Percentiles rank a stretch among this genome's conserved stretches.
Conservation (phyloP, 2,888 invertebrate genomes). For the Elegia similella region DNA sequence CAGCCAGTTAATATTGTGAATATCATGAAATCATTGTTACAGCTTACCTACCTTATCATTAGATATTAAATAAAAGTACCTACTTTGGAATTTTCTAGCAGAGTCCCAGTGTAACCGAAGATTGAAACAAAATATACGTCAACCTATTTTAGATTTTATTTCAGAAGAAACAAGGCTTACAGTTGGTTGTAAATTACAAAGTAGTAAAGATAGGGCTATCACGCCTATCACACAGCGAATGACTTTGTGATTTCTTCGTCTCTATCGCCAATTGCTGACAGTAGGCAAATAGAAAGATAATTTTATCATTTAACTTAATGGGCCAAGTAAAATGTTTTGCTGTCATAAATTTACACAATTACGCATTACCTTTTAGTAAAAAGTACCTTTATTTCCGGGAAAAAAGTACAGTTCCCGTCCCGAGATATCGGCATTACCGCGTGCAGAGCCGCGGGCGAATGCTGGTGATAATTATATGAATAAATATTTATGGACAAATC, state of each 20-base stretch:
- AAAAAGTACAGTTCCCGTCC: too few species aligned
- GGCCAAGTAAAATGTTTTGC: conserved; percentile 1
- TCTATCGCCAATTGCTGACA: not conserved
- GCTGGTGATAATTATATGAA: too few species aligned
- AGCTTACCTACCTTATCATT: too few species aligned
- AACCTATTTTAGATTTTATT: not conserved
- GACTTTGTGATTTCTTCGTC: conserved; percentile 5
- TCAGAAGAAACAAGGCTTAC: not conserved
- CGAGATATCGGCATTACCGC: too few species aligned
- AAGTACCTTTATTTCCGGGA: too few species aligned
- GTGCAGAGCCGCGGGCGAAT: too few species aligned
- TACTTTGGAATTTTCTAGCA: not conserved
- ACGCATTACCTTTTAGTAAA: not conserved
- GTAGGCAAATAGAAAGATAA: not conserved
- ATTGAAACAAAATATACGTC: not conserved
- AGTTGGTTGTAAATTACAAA: not conserved
- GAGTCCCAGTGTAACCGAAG: not conserved
- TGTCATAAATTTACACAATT: not conserved
- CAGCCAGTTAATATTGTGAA: conserved; percentile 15
- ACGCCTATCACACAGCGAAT: not conserved
- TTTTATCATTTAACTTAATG: not conserved
- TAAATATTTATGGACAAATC: too few species aligned
- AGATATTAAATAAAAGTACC: not conserved
- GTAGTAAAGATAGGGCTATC: not conserved
- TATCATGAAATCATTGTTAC: not conserved